Conservation (phyloP, 1,140 invertebrate species). For the Mamestra configurata region DNA sequence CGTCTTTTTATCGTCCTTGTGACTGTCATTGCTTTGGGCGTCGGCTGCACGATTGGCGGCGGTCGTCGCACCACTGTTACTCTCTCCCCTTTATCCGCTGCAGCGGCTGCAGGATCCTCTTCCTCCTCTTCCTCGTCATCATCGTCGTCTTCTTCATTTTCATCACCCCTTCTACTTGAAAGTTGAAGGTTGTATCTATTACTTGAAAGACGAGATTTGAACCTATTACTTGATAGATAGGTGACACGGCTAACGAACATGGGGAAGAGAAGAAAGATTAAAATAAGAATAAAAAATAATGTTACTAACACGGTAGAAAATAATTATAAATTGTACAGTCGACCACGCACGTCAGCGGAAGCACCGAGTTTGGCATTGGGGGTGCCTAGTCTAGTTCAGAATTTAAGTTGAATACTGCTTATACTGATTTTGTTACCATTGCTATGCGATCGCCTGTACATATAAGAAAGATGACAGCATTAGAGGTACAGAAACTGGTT, state of each 20-base stretch:
- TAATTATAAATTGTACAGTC: too few species aligned
- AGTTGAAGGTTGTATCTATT: conserved; percentile 24
- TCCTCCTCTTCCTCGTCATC: conserved; percentile 73
- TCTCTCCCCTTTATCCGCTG: conserved; percentile 61
- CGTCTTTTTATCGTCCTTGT: conserved; percentile 68
- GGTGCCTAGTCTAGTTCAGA: too few species aligned
- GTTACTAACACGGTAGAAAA: not conserved
- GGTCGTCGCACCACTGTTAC: conserved; percentile 57
- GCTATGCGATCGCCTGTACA: too few species aligned
- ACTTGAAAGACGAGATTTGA: conserved; percentile 30
- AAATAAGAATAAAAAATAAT: not conserved
- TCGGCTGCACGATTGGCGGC: conserved; percentile 58
- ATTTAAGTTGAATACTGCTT: too few species aligned
- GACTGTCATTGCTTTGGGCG: conserved; percentile 60
- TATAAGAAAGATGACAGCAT: too few species aligned
- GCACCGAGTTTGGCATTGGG: too few species aligned
- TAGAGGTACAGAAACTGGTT: too few species aligned
- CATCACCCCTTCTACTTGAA: conserved; percentile 61
- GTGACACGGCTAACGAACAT: not conserved
- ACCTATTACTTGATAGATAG: not conserved
- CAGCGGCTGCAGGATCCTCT: conserved; percentile 37
- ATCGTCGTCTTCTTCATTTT: conserved; percentile 67
- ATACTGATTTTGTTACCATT: too few species aligned
- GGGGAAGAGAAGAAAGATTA: conserved; percentile 1
- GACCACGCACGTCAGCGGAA: too few species aligned